Evolutionary conservation across 2,797 vertebrate species (phyloP).

Genomic region (Liparis tanakae): DNA sequence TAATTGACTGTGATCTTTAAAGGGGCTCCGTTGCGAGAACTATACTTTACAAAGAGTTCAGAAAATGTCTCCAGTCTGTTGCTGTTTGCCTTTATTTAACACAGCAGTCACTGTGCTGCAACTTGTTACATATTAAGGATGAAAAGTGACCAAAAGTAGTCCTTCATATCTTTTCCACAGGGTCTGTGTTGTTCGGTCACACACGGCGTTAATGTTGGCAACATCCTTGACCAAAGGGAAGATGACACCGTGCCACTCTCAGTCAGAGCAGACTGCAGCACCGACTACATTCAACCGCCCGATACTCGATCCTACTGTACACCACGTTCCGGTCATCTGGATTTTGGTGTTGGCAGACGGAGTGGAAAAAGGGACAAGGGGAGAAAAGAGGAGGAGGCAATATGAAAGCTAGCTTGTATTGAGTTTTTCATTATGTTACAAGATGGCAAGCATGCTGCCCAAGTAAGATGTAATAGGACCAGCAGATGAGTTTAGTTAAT

Average conservation of each 20-base stretch:
- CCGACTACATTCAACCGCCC: conserved; percentile 47
- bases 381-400: conserved; percentile 52
- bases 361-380: conserved; percentile 76
- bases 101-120: not conserved
- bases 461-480: conserved; percentile 44
- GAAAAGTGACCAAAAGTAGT: conserved; percentile 50
- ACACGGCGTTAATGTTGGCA: conserved; percentile 67
- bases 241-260: conserved; percentile 45
- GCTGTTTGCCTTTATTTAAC: conserved; percentile 22
- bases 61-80: conserved; percentile 6
- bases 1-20: not conserved
- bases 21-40: not conserved
- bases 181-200: conserved; percentile 57
- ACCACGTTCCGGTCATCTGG: conserved; percentile 68
- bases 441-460: conserved; percentile 42
- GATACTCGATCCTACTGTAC: conserved; percentile 76
- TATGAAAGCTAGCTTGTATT: conserved; percentile 49
- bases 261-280: conserved; percentile 49
- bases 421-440: conserved; percentile 64
- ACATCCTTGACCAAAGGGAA: conserved; percentile 48
- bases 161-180: conserved; percentile 47
- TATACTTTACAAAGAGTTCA: not conserved
- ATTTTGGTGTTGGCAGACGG: conserved; percentile 76
- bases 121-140: conserved; percentile 33
- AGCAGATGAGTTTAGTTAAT: conserved; percentile 26